phyloP scores from a whole-genome alignment of 2,797 vertebrate species.

The Manis crassicaudata region DNA sequence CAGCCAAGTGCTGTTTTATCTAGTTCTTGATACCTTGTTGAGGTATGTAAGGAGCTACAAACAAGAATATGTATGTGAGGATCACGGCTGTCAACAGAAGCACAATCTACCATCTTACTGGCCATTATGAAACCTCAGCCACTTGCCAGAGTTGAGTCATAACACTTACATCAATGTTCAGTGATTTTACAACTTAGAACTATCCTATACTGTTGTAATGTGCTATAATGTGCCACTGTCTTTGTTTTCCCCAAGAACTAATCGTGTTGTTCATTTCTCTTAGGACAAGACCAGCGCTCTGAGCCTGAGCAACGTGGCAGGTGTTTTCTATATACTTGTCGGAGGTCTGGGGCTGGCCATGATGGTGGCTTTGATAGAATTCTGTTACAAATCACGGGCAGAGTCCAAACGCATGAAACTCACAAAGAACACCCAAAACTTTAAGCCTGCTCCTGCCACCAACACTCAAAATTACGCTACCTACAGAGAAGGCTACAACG shows the following conservation, averaged over 20 bases:
- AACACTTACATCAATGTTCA: conserved; percentile 73
- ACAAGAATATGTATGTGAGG: conserved; percentile 31
- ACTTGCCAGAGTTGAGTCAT: conserved; percentile 73
- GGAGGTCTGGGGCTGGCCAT: conserved; percentile 99
- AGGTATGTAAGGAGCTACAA: conserved; percentile 39
- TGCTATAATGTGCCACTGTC: conserved; percentile 78
- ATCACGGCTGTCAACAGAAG: conserved; percentile 69
- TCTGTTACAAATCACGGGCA: conserved; percentile 99
- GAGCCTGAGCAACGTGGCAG: conserved; percentile 99
- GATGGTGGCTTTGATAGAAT: conserved; percentile 99
- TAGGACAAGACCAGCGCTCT: conserved; percentile 99
- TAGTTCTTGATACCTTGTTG: conserved; percentile 22
- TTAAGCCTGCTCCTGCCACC: conserved; percentile 98
- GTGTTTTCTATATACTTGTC: conserved; percentile 99
- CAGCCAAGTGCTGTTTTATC: conserved; percentile 26
- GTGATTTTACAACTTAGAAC: conserved; percentile 73
- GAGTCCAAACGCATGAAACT: conserved; percentile 99
- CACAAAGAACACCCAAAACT: conserved; percentile 99
- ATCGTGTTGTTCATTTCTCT: conserved; percentile 91
- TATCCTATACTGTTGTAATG: conserved; percentile 67
- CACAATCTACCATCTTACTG: conserved; percentile 64
- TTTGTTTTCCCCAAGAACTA: conserved; percentile 82
- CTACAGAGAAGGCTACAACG: conserved; percentile 99
- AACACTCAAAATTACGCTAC: conserved; percentile 99
- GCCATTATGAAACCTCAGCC: conserved; percentile 57